These are phyloP conservation scores for Eunapius fragilis DNA, from an alignment of 37 sponge, comb jelly and placozoan genomes.

Conservation along the genomic window DNA sequence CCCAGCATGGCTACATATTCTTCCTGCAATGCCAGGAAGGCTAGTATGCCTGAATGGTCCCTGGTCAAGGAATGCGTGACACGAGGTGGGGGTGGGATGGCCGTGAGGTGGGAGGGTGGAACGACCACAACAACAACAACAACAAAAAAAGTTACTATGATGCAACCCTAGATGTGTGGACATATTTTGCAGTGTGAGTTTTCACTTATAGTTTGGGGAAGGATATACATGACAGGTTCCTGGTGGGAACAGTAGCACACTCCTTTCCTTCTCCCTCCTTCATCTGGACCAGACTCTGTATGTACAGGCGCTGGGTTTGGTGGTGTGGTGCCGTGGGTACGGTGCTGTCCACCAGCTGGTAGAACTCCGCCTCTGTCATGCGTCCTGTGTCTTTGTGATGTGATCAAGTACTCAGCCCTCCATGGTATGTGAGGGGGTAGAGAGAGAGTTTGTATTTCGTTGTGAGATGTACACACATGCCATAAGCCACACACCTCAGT, in stretches of 20 bases:
- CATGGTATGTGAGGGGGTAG: too few relatives aligned
- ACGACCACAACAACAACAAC: neutral
- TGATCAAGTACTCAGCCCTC: too few relatives aligned
- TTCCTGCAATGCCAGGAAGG: conserved; percentile 9
- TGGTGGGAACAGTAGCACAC: conserved; percentile 20
- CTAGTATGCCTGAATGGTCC: conserved; percentile 27
- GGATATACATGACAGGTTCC: conserved; percentile 72
- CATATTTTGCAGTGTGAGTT: too few relatives aligned
- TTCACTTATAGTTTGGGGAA: neutral
- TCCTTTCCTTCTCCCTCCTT: neutral
- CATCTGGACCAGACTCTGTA: conserved; percentile 30
- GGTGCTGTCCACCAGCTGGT: too few relatives aligned
- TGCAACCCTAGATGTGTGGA: neutral
- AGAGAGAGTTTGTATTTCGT: too few relatives aligned
- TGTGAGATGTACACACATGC: too few relatives aligned
- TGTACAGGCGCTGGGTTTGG: too few relatives aligned
- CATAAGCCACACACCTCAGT: conserved; percentile 49
- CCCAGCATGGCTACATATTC: neutral
- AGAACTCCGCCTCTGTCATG: too few relatives aligned
- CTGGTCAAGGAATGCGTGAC: neutral
- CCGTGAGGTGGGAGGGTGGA: neutral
- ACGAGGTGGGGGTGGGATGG: neutral
- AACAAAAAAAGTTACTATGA: too few relatives aligned
- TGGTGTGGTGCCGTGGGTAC: conserved; percentile 21
- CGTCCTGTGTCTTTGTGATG: too few relatives aligned